Evolutionary conservation across 2,888 invertebrate species (phyloP).

Genomic region (Caenorhabditis sp.): DNA sequence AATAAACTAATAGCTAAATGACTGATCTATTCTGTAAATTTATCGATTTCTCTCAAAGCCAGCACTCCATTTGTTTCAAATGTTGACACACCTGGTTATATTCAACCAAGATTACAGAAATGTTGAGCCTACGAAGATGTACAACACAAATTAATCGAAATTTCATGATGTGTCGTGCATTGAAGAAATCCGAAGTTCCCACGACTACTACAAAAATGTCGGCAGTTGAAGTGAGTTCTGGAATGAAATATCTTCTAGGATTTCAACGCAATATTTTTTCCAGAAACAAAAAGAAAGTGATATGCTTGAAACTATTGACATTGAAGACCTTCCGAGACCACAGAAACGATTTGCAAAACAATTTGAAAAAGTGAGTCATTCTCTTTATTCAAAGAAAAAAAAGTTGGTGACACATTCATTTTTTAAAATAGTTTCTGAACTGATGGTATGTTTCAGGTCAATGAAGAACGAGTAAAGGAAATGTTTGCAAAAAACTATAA

Average conservation of each 20-base stretch:
- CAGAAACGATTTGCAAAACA: constrained; percentile 67
- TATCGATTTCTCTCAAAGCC: no score
- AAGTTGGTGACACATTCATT: background rate
- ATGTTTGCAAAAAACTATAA: constrained; percentile 68
- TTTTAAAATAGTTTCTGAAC: no score
- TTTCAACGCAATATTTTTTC: background rate
- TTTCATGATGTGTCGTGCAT: background rate
- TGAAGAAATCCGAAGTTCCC: background rate
- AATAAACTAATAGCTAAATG: no score
- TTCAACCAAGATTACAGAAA: no score
- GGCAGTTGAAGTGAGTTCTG: background rate
- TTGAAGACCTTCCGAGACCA: constrained; percentile 67
- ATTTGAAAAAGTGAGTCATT: constrained; percentile 59
- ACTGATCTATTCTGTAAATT: no score
- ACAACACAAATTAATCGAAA: background rate
- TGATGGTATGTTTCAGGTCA: constrained; percentile 50
- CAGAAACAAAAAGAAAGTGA: constrained; percentile 58
- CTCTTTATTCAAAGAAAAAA: no score
- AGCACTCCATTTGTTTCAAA: no score
- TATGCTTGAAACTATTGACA: constrained; percentile 65
- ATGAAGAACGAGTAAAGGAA: constrained; percentile 66
- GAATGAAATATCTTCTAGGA: background rate
- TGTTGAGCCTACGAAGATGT: background rate
- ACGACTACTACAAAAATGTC: background rate
- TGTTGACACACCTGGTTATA: no score